Evolutionary conservation across 1,140 invertebrate species (phyloP).

Genomic region (Yoshiicerus persimilis): DNA sequence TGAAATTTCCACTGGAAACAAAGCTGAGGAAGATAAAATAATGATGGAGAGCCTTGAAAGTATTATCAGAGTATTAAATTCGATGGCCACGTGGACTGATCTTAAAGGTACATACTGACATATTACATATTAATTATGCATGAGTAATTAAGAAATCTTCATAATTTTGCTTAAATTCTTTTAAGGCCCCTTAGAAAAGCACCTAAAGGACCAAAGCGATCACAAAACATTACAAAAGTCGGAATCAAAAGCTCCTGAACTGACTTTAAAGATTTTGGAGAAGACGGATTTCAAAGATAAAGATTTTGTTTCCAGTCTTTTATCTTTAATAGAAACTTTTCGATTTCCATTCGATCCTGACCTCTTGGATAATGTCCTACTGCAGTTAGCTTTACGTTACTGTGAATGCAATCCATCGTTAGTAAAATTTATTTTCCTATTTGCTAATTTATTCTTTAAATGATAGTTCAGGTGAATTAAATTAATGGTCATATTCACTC

Average conservation of each 20-base stretch:
- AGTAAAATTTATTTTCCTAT: conserved; percentile 43
- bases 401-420: conserved; percentile 95
- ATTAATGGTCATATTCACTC: conserved; percentile 73
- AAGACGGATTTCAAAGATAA: conserved; percentile 89
- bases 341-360: conserved; percentile 97
- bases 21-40: conserved; percentile 89
- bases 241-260: not conserved
- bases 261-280: conserved; percentile 59
- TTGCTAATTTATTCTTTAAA: conserved; percentile 18
- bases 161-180: no score
- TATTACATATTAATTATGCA: no score
- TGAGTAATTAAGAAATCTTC: no score
- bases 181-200: not conserved
- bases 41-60: conserved; percentile 96
- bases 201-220: not conserved
- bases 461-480: not conserved
- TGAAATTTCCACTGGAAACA: conserved; percentile 65
- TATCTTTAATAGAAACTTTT: conserved; percentile 94
- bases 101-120: no score
- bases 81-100: conserved; percentile 99
- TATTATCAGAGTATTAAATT: conserved; percentile 94
- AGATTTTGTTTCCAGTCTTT: conserved; percentile 89
- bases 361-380: conserved; percentile 99
- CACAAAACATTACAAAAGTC: not conserved
- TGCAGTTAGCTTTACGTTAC: conserved; percentile 97